These are phyloP conservation scores for Megastigmus dorsalis DNA, from an alignment of 2,888 invertebrate genomes.

Conservation along the genomic window DNA sequence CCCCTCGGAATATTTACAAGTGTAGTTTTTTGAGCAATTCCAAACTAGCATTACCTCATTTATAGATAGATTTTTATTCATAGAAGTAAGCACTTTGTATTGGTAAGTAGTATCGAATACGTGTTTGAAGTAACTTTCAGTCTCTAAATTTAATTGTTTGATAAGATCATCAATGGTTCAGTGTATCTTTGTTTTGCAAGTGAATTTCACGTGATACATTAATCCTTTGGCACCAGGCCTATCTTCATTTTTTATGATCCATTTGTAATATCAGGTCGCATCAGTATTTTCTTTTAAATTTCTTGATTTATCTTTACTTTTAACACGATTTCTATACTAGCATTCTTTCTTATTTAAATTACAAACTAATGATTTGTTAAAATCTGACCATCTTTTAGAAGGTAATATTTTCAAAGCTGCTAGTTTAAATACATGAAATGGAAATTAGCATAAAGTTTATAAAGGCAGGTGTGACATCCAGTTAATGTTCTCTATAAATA, in stretches of 20 bases:
- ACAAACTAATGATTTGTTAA: slow-evolving; percentile 23
- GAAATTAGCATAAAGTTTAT: slow-evolving; percentile 40
- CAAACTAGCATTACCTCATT: slow-evolving; percentile 31
- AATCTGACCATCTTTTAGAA: slow-evolving; percentile 12
- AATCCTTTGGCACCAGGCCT: slow-evolving; percentile 37
- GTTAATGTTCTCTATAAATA: slow-evolving; percentile 24
- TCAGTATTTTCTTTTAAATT: background rate
- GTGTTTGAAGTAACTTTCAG: background rate
- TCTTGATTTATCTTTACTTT: background rate
- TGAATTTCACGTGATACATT: slow-evolving; percentile 39
- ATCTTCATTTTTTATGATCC: slow-evolving; percentile 22
- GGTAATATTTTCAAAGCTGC: slow-evolving; percentile 23
- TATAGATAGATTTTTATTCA: slow-evolving; percentile 15
- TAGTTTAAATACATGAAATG: slow-evolving; percentile 34
- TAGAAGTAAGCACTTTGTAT: slow-evolving; percentile 19
- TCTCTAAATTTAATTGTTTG: slow-evolving; percentile 27
- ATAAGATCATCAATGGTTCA: slow-evolving; percentile 12
- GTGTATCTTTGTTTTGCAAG: slow-evolving; percentile 24
- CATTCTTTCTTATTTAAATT: background rate
- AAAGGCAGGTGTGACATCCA: slow-evolving; percentile 40
- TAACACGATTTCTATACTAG: background rate
- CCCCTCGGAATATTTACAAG: slow-evolving; percentile 35
- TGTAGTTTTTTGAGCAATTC: slow-evolving; percentile 43
- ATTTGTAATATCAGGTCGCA: slow-evolving; percentile 22
- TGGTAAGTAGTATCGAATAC: slow-evolving; percentile 36